phyloP scores from a whole-genome alignment of 2,797 vertebrate species.

The Cynopterus sphinx region DNA sequence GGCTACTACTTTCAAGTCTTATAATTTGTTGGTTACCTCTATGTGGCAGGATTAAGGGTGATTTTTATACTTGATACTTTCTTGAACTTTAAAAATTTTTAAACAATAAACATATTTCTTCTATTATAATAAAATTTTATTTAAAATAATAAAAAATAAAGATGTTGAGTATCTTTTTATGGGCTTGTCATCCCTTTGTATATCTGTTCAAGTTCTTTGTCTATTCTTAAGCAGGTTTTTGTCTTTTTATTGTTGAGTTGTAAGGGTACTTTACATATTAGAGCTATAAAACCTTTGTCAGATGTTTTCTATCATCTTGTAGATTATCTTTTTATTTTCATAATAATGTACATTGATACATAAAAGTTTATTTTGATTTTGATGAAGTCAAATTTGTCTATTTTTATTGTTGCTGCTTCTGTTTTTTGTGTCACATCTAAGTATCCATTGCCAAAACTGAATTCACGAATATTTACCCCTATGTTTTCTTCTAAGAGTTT shows the following conservation, averaged over 20 bases:
- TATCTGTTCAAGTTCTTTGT: neutral
- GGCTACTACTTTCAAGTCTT: neutral
- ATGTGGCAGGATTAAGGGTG: neutral
- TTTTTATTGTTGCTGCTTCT: neutral
- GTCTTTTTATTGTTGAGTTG: neutral
- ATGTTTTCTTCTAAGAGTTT: too few species aligned
- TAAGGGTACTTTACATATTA: neutral
- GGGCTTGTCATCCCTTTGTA: neutral
- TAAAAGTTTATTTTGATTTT: neutral
- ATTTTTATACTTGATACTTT: neutral
- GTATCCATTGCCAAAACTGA: neutral
- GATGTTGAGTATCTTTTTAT: too few species aligned
- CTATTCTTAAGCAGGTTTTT: neutral
- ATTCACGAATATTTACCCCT: neutral
- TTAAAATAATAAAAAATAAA: neutral
- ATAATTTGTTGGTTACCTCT: neutral
- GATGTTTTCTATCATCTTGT: neutral
- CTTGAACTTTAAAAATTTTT: neutral
- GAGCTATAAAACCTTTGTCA: neutral
- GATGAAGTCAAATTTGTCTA: neutral
- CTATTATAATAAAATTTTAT: neutral
- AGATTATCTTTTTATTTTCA: neutral
- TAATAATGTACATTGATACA: neutral
- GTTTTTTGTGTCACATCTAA: neutral
- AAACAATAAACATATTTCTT: neutral